Base-by-base conservation (phyloP, 2,888 invertebrate species). In the Cosmorhoe ocellata region DNA sequence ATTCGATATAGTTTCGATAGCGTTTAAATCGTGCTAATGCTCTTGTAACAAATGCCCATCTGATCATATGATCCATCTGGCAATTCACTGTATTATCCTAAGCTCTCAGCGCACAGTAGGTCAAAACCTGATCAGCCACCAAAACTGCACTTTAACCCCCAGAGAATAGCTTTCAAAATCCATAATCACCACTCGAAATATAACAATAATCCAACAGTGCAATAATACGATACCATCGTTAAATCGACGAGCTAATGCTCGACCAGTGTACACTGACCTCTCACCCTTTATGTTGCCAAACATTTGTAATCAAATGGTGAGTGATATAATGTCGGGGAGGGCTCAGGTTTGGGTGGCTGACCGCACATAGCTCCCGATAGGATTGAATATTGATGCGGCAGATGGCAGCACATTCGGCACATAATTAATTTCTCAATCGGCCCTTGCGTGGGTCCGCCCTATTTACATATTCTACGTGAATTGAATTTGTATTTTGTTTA, bases 371-470 rank as follows among this genome's bases (percentile, higher is more conserved):
- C 67, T 74, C 79, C 80, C 81, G 76, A 81, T 81, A 75, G 79
- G 80, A 86, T 88, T 83, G 84, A 86, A 87, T 86, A 87, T 85
- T 84, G 84, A 85, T 82, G 80, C 74, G 77, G 69, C 84, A 86
- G 87, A 85, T 85, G 87, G 84, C 80, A 69, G 70, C 76, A 77
- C 76, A 79, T 77, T 81, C 75, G 74, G 75, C 81, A 84, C 81
- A 85, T 86, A 86, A 87, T 87, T 87, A 85, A 87, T 87, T 79
- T 82, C 79, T 72, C 74, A 72, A 74, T 73, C 67, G 76, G 63
- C 69, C 64, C 63, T 67, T 46, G 52, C 59, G 64, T 63, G 66
- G 69, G 64, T 65, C 66, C 64, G 61, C 71, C 50, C 63, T 68
- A 76, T 82, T 79, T 79, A 74, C 74, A 76, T 76, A 76, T 69